Evolutionary conservation across 2,888 invertebrate genomes (phyloP), one percentile per base, ranked within the genome.

Genomic region (Chromoteleia sp.): DNA sequence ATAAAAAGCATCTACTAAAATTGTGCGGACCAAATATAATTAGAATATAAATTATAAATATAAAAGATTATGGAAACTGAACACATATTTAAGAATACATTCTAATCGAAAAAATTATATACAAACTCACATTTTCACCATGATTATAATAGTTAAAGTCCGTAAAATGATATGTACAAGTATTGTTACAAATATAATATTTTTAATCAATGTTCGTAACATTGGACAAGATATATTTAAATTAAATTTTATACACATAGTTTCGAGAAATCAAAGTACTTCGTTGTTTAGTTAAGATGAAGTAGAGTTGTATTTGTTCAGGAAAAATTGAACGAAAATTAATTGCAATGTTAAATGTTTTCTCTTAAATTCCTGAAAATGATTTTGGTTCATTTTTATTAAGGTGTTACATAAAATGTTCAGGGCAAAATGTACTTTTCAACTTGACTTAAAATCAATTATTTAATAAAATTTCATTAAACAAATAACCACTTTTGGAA

Each of bases 211-310:
- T 52, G 50, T 29, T 52, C 29, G 8, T 14, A 52, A 29, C 50
- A 29, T 29, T 52, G 29, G 29, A 19, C n/a, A n/a, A 52, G 14
- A 43, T 41, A 14, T 41, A 41, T 12, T 19, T 17, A 8, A 43
- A 43, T 52, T 29, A 52, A 29, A 30, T 52, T 52, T 52, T 50
- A 25, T 50, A 50, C 50, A 50, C 29, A 50, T 50, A 48, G 45
- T 50, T 50, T 50, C 12, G 25, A 50, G 6, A 29, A 50, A 25
- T 50, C 12, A 29, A 29, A 50, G 29, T 29, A 50, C 14, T 12
- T 50, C 0, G 8, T 50, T 29, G 29, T 48, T 19, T 10, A 52
- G 12, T 52, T 45, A 52, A 52, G 29, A 52, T 30, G 7, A 50
- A 21, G 17, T 39, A 14, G 5, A 39, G 8, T 8, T 33, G 8